Conservation (phyloP, 2,113 vertebrate species). For the Colinus virginianus region DNA sequence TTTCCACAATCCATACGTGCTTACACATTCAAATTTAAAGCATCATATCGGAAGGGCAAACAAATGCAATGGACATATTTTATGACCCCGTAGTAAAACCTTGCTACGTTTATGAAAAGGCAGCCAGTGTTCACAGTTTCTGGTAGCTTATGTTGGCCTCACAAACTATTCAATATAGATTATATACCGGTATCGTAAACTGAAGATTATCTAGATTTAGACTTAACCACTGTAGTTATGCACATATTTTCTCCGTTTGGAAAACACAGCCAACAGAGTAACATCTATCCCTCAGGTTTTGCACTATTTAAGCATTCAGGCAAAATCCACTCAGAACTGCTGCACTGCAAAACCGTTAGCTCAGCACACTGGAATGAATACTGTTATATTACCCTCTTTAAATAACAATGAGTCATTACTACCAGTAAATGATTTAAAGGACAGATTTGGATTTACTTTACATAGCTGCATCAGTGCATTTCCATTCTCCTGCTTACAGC, state of each 20-base stretch:
- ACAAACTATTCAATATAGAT: neutral
- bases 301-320: neutral
- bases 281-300: neutral
- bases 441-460: neutral
- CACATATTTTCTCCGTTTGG: neutral
- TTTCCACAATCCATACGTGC: neutral
- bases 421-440: neutral
- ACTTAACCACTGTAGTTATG: neutral
- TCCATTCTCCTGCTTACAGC: neutral
- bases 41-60: neutral
- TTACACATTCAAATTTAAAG: slow-evolving; percentile 3
- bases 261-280: neutral
- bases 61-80: neutral
- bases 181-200: slow-evolving; percentile 22
- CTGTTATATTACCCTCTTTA: neutral
- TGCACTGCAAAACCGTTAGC: neutral
- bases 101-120: slow-evolving; percentile 1
- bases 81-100: slow-evolving; percentile 27
- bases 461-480: neutral
- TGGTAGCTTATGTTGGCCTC: neutral
- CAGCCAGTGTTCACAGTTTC: neutral
- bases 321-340: slow-evolving; percentile 13
- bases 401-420: neutral
- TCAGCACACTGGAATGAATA: neutral
- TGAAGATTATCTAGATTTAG: slow-evolving; percentile 15